These are phyloP conservation scores for Aplysina aerophoba DNA, from an alignment of 37 sponge, comb jelly and placozoan species.

Conservation along the genomic window DNA sequence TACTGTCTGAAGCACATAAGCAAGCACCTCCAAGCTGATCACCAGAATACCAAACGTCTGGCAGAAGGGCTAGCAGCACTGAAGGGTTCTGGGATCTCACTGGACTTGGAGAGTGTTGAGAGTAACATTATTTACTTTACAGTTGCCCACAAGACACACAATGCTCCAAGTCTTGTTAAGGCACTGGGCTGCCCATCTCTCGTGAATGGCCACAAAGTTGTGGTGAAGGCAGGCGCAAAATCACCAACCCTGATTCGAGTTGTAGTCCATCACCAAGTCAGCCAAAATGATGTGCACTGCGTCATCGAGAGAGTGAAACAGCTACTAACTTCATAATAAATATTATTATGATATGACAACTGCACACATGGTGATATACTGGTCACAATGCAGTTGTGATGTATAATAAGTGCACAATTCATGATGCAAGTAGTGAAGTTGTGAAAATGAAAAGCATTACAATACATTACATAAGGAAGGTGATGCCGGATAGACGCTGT, in stretches of 20 bases:
- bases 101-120: constrained; percentile 48
- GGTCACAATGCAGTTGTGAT: no score
- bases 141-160: not conserved
- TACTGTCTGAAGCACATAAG: constrained; percentile 67
- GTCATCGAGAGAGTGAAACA: constrained; percentile 40
- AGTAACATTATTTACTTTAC: constrained; percentile 71
- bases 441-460: no score
- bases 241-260: constrained; percentile 24
- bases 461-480: no score
- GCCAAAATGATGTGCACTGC: constrained; percentile 40
- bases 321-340: no score
- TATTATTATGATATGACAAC: no score
- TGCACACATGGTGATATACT: no score
- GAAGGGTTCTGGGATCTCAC: constrained; percentile 48
- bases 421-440: no score
- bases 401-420: no score
- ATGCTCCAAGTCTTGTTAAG: not conserved
- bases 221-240: not conserved
- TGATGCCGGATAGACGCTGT: no score
- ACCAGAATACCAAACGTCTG: constrained; percentile 68
- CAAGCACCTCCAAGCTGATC: constrained; percentile 57
- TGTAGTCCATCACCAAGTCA: constrained; percentile 54
- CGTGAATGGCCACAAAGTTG: not conserved
- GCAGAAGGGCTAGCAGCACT: constrained; percentile 46
- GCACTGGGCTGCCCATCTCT: not conserved